Percentiles rank a stretch among this genome's conserved stretches.
phyloP scores from a whole-genome alignment of 2,113 vertebrate species.

The Equus przewalskii region DNA sequence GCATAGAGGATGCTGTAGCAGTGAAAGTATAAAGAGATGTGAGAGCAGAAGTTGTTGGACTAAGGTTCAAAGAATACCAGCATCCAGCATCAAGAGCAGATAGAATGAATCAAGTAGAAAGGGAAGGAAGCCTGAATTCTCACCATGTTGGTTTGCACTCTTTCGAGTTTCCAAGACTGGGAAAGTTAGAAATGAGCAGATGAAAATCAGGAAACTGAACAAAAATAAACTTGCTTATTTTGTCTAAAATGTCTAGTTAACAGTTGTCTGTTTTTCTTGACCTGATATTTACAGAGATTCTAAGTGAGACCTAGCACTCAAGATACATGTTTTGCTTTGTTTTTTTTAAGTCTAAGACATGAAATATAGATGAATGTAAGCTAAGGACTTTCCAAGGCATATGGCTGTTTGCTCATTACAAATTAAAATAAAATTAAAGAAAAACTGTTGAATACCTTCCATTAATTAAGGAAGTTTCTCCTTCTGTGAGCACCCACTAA shows the following conservation, averaged over 20 bases:
- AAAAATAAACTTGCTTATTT: not conserved
- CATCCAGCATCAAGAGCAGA: not conserved
- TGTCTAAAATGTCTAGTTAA: not conserved
- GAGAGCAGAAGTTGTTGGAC: not conserved
- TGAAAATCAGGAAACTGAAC: not conserved
- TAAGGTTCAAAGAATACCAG: not conserved
- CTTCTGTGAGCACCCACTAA: not conserved
- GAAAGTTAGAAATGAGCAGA: not conserved
- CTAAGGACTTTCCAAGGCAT: not conserved
- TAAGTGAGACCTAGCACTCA: not conserved
- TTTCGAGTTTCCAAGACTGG: not conserved
- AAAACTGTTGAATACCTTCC: not conserved
- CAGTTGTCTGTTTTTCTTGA: not conserved
- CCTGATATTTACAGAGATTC: not conserved
- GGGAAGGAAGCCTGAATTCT: not conserved
- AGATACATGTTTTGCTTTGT: not conserved
- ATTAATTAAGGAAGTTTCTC: not conserved
- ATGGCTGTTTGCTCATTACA: not conserved
- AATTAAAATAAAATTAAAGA: slow-evolving; percentile 31
- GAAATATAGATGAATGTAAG: not conserved
- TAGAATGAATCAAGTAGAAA: not conserved
- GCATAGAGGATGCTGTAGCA: not conserved
- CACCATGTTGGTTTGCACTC: not conserved
- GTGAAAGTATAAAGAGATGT: not conserved
- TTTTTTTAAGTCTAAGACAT: not conserved